Evolutionary conservation across 2,888 invertebrate species (phyloP).

Genomic region (Eustalomyia histrio): DNA sequence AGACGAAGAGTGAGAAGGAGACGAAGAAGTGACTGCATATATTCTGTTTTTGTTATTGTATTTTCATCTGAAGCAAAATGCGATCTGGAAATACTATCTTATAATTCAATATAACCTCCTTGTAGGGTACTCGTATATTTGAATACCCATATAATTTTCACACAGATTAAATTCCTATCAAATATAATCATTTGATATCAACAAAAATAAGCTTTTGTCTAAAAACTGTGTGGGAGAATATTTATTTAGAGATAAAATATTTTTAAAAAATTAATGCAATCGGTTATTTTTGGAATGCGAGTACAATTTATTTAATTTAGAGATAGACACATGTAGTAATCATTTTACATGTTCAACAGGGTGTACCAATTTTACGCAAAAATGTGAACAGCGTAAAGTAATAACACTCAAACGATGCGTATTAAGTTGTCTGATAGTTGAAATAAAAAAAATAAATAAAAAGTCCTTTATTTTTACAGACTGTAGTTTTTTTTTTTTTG

Average conservation of each 20-base stretch:
- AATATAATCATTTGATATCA: conserved; percentile 53
- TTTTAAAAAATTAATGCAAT: conserved; percentile 27
- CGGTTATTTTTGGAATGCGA: neutral
- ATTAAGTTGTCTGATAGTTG: too few relatives aligned
- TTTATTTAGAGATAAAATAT: conserved; percentile 56
- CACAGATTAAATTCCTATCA: conserved; percentile 61
- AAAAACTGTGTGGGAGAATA: conserved; percentile 47
- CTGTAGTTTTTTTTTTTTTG: too few relatives aligned
- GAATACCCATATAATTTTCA: neutral
- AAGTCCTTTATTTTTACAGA: too few relatives aligned
- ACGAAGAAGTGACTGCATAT: too few relatives aligned
- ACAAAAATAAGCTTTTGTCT: conserved; percentile 3
- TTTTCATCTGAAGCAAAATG: too few relatives aligned
- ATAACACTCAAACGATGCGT: too few relatives aligned
- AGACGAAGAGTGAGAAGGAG: too few relatives aligned
- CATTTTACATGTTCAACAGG: neutral
- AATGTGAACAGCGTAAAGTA: too few relatives aligned
- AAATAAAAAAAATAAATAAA: too few relatives aligned
- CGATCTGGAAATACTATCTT: too few relatives aligned
- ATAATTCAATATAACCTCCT: neutral
- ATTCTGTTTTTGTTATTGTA: too few relatives aligned
- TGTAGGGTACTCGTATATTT: neutral
- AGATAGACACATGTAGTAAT: neutral
- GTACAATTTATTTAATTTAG: neutral
- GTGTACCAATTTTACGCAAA: too few relatives aligned